Conservation (phyloP, 2,113 vertebrate species). For the Peucedramus taeniatus region DNA sequence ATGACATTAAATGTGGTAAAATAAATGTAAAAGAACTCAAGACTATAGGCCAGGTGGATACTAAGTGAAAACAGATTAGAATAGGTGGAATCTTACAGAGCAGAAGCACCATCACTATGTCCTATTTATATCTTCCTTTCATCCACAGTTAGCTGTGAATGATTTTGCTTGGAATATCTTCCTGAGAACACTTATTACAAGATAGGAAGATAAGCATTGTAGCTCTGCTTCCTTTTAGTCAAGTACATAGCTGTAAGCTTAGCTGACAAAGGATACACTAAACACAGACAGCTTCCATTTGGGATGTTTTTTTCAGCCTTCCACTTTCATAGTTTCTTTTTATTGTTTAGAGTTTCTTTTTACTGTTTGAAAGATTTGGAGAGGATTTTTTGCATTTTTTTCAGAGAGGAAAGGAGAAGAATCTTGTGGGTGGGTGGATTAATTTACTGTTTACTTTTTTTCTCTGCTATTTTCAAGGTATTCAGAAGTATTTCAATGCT, state of each 20-base stretch:
- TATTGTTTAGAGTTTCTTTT: not conserved
- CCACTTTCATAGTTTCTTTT: not conserved
- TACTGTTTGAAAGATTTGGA: not conserved
- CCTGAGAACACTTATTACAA: slow-evolving; percentile 17
- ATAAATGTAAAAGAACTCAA: not conserved
- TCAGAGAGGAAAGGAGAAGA: not conserved
- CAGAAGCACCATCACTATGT: not conserved
- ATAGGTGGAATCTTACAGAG: not conserved
- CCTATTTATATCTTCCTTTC: not conserved
- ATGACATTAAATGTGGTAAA: not conserved
- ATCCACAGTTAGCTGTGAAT: not conserved
- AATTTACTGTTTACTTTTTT: not conserved
- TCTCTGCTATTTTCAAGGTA: not conserved
- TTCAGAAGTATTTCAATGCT: not conserved
- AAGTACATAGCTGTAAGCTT: not conserved
- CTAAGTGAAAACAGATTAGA: not conserved
- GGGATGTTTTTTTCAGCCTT: not conserved
- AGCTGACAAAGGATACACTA: not conserved
- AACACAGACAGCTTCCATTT: not conserved
- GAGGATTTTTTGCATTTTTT: not conserved
- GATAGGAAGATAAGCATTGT: not conserved
- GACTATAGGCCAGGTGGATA: not conserved
- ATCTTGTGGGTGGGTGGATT: not conserved
- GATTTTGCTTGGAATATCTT: not conserved
- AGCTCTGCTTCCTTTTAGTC: not conserved